Evolutionary conservation across 2,113 vertebrate species (phyloP).

Genomic region (Onychostoma macrolepis): DNA sequence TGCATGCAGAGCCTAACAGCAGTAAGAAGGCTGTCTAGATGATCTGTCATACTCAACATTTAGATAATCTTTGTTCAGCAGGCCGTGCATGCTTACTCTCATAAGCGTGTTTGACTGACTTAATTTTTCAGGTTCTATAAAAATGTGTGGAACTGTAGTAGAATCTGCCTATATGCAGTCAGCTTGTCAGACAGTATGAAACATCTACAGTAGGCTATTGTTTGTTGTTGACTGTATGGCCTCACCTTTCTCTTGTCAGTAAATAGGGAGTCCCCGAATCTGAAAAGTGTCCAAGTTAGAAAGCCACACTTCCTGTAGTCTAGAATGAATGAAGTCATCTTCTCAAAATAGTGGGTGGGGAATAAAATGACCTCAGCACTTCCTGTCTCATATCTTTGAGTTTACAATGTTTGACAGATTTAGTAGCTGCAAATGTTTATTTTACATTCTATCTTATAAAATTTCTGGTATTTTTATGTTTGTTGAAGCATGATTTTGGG

Average conservation of each 20-base stretch:
- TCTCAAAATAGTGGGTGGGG: slow-evolving; percentile 5
- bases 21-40: slow-evolving; percentile 14
- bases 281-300: neutral
- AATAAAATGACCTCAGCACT: slow-evolving; percentile 36
- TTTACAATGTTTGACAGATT: neutral
- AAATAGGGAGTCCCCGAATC: neutral
- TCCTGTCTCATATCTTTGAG: slow-evolving; percentile 20
- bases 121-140: neutral
- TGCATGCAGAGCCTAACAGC: slow-evolving; percentile 53
- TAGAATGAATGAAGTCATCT: slow-evolving; percentile 23
- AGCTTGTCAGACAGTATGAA: neutral
- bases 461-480: neutral
- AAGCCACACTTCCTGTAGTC: neutral
- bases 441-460: neutral
- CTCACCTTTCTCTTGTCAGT: neutral
- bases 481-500: neutral
- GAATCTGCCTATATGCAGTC: neutral
- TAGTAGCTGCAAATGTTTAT: neutral
- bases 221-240: neutral
- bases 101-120: neutral
- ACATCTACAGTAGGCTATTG: neutral
- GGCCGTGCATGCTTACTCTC: neutral
- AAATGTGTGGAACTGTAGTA: neutral
- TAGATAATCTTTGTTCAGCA: slow-evolving; percentile 23
- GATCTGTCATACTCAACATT: slow-evolving; percentile 11